Conservation (phyloP, 1,140 invertebrate species). For the Caenorhabditis latens region DNA sequence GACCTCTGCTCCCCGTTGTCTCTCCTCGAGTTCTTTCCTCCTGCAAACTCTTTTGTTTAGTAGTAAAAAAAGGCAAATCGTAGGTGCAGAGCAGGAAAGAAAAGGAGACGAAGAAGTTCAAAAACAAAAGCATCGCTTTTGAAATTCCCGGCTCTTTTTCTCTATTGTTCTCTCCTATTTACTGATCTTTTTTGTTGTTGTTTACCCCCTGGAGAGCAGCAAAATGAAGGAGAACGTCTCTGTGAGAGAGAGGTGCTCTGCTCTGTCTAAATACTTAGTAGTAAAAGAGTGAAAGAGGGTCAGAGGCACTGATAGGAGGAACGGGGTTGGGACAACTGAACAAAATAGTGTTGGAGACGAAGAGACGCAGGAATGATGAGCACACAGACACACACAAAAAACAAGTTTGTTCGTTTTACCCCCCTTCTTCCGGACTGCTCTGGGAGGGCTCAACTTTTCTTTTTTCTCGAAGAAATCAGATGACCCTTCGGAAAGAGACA, state of each 20-base stretch:
- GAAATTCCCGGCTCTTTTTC: not conserved
- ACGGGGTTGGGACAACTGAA: not conserved
- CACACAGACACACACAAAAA: constrained; percentile 36
- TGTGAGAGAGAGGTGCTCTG: no score
- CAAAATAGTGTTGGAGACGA: not conserved
- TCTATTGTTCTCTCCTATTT: not conserved
- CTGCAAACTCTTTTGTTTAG: no score
- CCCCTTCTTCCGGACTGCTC: not conserved
- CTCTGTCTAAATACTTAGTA: constrained; percentile 35
- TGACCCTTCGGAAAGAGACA: not conserved
- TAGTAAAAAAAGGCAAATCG: not conserved
- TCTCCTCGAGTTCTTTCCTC: no score
- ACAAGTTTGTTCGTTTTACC: constrained; percentile 30
- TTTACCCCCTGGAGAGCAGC: constrained; percentile 9
- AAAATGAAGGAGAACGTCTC: not conserved
- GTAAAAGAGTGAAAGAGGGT: not conserved
- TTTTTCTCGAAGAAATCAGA: not conserved
- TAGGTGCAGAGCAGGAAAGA: no score
- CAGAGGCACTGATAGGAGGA: not conserved
- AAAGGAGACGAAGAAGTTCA: not conserved
- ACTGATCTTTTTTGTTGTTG: constrained; percentile 15
- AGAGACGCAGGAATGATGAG: constrained; percentile 8
- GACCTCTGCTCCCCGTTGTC: no score
- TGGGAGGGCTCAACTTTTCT: not conserved
- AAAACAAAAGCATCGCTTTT: not conserved